phyloP scores from a whole-genome alignment of 35 echinoderm and acorn worm species.

The Heliocidaris tuberculata region DNA sequence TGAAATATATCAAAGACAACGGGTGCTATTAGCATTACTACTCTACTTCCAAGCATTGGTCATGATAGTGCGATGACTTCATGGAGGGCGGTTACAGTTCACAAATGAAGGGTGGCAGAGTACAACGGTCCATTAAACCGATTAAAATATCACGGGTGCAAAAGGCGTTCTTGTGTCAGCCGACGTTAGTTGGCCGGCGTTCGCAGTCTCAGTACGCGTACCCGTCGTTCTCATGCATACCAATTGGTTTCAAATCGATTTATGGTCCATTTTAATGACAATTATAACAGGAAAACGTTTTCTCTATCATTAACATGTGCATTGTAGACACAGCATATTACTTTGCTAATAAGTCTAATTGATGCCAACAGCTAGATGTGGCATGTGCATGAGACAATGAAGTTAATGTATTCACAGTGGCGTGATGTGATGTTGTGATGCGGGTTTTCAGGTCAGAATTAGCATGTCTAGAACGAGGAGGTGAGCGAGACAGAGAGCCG shows the following conservation, averaged over 20 bases:
- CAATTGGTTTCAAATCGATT: neutral
- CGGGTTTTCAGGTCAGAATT: neutral
- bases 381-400: too few relatives aligned
- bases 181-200: neutral
- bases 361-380: too few relatives aligned
- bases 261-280: neutral
- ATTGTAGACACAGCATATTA: neutral
- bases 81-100: neutral
- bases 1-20: neutral
- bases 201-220: neutral
- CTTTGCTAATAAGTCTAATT: too few relatives aligned
- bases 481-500: neutral
- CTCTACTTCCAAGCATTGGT: neutral
- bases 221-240: neutral
- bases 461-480: neutral
- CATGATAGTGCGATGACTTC: neutral
- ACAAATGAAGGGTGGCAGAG: neutral
- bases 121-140: conserved; percentile 1
- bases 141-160: neutral
- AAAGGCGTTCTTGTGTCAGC: neutral
- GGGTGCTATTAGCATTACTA: neutral
- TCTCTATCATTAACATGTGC: neutral
- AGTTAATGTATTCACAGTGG: too few relatives aligned
- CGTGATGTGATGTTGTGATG: neutral
- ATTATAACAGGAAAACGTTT: neutral